A percentile compares a stretch with the other conserved stretches of the same genome.
phyloP scores from a whole-genome alignment of 1,140 invertebrate species.

The Drosophila setifemur region DNA sequence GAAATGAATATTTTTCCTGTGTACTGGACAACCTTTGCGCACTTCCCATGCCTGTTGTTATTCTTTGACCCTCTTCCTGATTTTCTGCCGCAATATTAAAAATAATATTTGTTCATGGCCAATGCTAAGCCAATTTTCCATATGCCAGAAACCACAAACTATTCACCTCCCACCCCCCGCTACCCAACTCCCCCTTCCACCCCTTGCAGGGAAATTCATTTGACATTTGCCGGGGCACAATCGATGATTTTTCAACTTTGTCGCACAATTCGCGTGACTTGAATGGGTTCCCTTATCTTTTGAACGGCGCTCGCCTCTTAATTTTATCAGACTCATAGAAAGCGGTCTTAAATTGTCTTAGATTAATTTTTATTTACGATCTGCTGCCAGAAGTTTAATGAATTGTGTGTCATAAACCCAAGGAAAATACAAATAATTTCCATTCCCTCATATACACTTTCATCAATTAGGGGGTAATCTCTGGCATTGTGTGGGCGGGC shows the following conservation, averaged over 20 bases:
- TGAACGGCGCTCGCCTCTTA: slow-evolving; percentile 8
- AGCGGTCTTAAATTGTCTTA: slow-evolving; percentile 50
- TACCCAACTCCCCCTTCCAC: background rate
- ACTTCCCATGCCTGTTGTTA: slow-evolving; percentile 12
- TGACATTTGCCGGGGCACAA: slow-evolving; percentile 32
- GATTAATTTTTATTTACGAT: slow-evolving; percentile 47
- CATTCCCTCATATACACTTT: slow-evolving; percentile 9
- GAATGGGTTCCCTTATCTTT: slow-evolving; percentile 29
- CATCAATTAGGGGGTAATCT: slow-evolving; percentile 31
- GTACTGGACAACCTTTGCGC: background rate
- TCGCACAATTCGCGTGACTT: slow-evolving; percentile 40
- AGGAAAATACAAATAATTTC: slow-evolving; percentile 16
- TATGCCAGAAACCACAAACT: background rate
- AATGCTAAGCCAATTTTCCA: slow-evolving; percentile 71
- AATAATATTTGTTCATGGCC: slow-evolving; percentile 71
- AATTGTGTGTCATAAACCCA: slow-evolving; percentile 35
- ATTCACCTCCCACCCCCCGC: background rate
- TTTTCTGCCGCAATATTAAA: slow-evolving; percentile 52
- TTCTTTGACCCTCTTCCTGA: slow-evolving; percentile 28
- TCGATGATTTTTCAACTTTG: slow-evolving; percentile 28
- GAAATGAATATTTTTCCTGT: background rate
- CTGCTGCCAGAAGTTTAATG: slow-evolving; percentile 36
- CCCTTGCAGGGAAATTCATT: slow-evolving; percentile 4
- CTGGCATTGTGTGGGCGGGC: background rate
- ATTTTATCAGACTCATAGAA: slow-evolving; percentile 36